A percentile compares a stretch with the other conserved stretches of the same genome.
These are phyloP conservation scores for Crax fasciolata DNA, from an alignment of 2,797 vertebrate species.

Conservation along the genomic window DNA sequence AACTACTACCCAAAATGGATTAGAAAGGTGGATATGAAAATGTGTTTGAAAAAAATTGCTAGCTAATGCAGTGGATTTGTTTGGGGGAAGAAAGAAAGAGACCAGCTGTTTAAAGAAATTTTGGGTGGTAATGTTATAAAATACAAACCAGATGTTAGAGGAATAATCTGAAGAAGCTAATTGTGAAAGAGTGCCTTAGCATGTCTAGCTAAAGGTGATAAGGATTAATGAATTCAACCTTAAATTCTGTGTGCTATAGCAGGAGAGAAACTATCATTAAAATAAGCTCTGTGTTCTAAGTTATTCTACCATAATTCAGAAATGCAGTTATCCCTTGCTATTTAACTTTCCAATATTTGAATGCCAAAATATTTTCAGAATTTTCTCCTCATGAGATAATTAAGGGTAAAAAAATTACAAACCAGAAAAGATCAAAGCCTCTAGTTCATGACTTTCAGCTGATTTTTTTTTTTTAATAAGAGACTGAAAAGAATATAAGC, in stretches of 20 bases:
- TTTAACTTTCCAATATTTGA: not conserved
- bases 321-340: not conserved
- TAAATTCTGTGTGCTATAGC: not conserved
- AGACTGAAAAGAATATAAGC: not conserved
- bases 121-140: not conserved
- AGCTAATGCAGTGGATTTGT: not conserved
- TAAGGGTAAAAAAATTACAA: not conserved
- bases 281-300: not conserved
- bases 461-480: not conserved
- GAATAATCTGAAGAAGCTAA: not conserved
- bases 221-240: not conserved
- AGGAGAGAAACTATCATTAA: not conserved
- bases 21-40: not conserved
- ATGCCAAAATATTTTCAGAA: not conserved
- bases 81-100: not conserved
- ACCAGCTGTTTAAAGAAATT: not conserved
- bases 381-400: not conserved
- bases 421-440: not conserved
- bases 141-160: not conserved
- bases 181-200: not conserved
- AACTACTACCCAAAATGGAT: not conserved
- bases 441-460: not conserved
- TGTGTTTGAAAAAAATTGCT: not conserved
- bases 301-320: not conserved
- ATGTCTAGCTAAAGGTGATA: not conserved